phyloP scores from a whole-genome alignment of 2,113 vertebrate species.

The Tragelaphus strepsiceros region DNA sequence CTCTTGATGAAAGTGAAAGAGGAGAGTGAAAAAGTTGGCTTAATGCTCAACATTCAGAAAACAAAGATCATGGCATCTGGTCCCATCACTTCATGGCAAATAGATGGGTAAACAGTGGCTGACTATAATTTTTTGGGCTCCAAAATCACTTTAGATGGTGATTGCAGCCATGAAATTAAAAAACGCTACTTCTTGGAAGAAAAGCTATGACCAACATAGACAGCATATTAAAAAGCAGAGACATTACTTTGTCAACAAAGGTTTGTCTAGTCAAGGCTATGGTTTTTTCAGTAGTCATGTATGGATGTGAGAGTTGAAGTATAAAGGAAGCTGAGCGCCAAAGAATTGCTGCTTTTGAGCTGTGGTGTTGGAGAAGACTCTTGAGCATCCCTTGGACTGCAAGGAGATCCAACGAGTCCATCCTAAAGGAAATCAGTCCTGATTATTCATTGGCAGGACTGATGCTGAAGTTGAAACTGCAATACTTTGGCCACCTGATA shows the following conservation, averaged over 20 bases:
- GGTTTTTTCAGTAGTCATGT: neutral
- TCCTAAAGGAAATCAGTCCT: neutral
- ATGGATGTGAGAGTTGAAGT: neutral
- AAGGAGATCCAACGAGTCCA: neutral
- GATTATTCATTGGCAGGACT: neutral
- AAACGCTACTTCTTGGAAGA: neutral
- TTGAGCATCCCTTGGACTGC: neutral
- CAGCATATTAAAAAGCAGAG: neutral
- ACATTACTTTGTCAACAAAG: neutral
- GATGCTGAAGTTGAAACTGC: neutral
- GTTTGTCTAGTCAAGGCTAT: neutral
- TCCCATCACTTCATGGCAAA: too few relatives aligned
- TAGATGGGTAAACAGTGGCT: too few relatives aligned
- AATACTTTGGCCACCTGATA: neutral
- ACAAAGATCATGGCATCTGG: too few relatives aligned
- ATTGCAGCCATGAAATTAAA: neutral
- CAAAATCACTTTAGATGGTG: too few relatives aligned
- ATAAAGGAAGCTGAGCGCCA: fast-evolving
- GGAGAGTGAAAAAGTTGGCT: too few relatives aligned
- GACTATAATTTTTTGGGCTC: too few relatives aligned
- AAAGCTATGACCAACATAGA: neutral
- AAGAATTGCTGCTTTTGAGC: neutral
- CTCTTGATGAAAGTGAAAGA: too few relatives aligned
- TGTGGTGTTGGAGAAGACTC: neutral
- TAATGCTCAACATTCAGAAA: too few relatives aligned